Conservation (phyloP, 2,113 vertebrate species). For the Ursus arctos region DNA sequence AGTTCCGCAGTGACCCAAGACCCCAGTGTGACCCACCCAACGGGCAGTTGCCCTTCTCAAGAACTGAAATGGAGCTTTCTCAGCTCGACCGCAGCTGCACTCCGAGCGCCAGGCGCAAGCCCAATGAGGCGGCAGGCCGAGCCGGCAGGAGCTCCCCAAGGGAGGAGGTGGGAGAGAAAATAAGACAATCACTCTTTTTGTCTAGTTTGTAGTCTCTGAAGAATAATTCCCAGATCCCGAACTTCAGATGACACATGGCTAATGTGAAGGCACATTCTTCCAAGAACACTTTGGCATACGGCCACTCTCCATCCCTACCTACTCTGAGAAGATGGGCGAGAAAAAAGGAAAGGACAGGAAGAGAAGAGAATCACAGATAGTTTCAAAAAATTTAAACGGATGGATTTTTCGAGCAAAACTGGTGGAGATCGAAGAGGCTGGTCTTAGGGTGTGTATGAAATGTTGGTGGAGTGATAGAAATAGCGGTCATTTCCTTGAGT, state of each 20-base stretch:
- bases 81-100: not conserved
- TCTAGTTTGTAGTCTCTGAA: not conserved
- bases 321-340: not conserved
- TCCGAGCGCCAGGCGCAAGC: no score
- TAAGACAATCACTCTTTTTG: not conserved
- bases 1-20: not conserved
- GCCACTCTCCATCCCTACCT: not conserved
- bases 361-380: not conserved
- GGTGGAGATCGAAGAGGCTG: not conserved
- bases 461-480: not conserved
- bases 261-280: not conserved
- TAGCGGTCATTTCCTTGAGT: not conserved
- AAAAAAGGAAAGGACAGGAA: not conserved
- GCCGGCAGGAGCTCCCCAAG: not conserved
- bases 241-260: not conserved
- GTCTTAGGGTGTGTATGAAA: not conserved
- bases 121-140: not conserved
- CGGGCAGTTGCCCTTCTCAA: not conserved
- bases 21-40: not conserved
- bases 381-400: not conserved
- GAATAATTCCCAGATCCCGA: not conserved
- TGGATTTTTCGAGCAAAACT: not conserved
- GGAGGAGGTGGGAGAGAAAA: not conserved
- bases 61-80: not conserved
- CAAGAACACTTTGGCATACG: not conserved